These are phyloP conservation scores for Triops cancriformis DNA, from an alignment of 1,140 invertebrate species.

Conservation along the genomic window DNA sequence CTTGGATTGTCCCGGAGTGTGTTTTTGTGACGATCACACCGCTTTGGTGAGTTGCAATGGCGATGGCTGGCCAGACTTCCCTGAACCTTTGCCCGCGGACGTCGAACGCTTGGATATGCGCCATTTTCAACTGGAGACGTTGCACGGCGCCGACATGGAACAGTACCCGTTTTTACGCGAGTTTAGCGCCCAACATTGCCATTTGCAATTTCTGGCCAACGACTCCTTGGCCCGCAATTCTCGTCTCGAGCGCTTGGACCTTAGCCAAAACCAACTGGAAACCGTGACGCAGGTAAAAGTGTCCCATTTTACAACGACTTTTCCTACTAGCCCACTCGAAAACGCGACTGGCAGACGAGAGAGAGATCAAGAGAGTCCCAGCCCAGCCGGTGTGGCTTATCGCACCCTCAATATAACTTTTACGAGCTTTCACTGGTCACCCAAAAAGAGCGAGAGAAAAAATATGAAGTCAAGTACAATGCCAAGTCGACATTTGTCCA, in stretches of 20 bases:
- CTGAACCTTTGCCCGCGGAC: conserved; percentile 16
- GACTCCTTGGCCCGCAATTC: conserved; percentile 20
- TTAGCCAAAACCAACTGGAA: conserved; percentile 54
- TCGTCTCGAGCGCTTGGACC: conserved; percentile 43
- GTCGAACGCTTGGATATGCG: conserved; percentile 30
- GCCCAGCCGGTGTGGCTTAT: too few species aligned
- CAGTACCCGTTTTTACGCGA: neutral
- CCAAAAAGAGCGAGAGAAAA: too few species aligned
- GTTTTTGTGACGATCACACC: conserved; percentile 30
- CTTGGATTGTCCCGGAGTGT: conserved; percentile 33
- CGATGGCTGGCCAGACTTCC: neutral
- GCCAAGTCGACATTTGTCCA: too few species aligned
- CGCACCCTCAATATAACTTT: too few species aligned
- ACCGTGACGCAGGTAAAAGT: conserved; percentile 38
- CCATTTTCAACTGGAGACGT: conserved; percentile 14
- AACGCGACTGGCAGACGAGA: neutral
- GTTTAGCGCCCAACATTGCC: conserved; percentile 20
- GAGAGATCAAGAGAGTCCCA: too few species aligned
- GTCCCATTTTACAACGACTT: neutral
- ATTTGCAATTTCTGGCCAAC: conserved; percentile 13
- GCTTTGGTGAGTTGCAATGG: conserved; percentile 37
- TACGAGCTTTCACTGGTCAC: too few species aligned
- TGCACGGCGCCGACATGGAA: neutral
- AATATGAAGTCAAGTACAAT: too few species aligned
- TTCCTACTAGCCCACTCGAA: neutral